A percentile compares a stretch with the other conserved stretches of the same genome.
Evolutionary conservation across 1,140 invertebrate genomes (phyloP).

Genomic region (Probaryconus sp.): DNA sequence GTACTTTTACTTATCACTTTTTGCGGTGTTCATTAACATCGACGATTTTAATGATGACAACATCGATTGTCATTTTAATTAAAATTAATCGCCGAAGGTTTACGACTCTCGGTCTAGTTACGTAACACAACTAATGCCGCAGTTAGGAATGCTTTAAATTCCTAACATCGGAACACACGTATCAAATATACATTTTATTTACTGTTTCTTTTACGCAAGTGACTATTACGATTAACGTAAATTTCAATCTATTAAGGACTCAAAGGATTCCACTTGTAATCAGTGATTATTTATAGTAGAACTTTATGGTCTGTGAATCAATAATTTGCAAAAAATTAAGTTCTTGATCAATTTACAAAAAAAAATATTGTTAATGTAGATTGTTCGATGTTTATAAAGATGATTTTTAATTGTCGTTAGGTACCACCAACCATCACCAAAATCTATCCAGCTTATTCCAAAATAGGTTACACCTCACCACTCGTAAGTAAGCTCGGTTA

Average conservation of each 20-base stretch:
- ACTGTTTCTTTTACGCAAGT: too few relatives aligned
- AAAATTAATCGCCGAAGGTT: constrained; percentile 22
- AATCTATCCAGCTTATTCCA: constrained; percentile 59
- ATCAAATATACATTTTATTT: not conserved
- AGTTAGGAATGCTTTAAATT: constrained; percentile 13
- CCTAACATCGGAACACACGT: too few relatives aligned
- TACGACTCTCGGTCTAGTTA: constrained; percentile 12
- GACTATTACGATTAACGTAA: too few relatives aligned
- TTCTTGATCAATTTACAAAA: too few relatives aligned
- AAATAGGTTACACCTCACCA: constrained; percentile 60
- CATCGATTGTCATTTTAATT: constrained; percentile 21
- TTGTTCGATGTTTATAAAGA: too few relatives aligned
- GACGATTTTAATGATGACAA: too few relatives aligned
- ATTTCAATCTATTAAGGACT: too few relatives aligned
- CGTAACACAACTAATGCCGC: constrained; percentile 22
- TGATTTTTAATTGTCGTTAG: constrained; percentile 35
- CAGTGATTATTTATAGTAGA: not conserved
- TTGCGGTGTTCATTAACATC: constrained; percentile 19
- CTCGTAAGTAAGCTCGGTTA: constrained; percentile 56
- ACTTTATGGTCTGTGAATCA: too few relatives aligned
- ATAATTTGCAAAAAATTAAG: too few relatives aligned
- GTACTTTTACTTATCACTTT: constrained; percentile 26
- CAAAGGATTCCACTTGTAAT: too few relatives aligned
- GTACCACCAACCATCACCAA: constrained; percentile 65
- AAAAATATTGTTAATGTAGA: too few relatives aligned